phyloP scores from a whole-genome alignment of 2,113 vertebrate genomes.

The Lutjanus erythropterus region DNA sequence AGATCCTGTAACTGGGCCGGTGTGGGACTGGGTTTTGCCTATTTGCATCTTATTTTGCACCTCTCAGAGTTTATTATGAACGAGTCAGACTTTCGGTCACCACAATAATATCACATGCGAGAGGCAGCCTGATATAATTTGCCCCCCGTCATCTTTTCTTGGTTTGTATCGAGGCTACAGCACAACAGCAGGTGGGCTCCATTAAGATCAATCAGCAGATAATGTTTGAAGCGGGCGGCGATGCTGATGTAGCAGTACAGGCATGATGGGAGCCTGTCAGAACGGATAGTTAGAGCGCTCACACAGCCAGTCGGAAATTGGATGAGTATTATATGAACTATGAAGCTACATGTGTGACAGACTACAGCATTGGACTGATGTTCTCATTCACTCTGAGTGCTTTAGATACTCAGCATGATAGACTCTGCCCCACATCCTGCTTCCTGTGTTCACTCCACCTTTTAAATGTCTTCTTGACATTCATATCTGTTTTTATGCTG shows the following conservation, averaged over 20 bases:
- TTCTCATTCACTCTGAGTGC: neutral
- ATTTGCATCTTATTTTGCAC: neutral
- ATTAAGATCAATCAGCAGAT: conserved; percentile 17
- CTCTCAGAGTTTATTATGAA: neutral
- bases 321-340: neutral
- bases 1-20: neutral
- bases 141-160: conserved; percentile 26
- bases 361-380: too few relatives aligned
- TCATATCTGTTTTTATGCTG: neutral
- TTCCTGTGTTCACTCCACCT: neutral
- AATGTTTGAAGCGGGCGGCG: conserved; percentile 20
- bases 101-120: neutral
- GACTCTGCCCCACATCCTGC: conserved; percentile 1
- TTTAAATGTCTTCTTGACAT: neutral
- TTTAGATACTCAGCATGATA: neutral
- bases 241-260: neutral
- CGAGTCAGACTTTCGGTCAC: neutral
- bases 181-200: conserved; percentile 1
- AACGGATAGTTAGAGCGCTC: neutral
- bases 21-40: neutral
- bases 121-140: conserved; percentile 9
- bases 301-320: neutral
- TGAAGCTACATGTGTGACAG: neutral
- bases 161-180: conserved; percentile 7
- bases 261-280: neutral